These are phyloP conservation scores for Hirudinaria manillensis DNA, from an alignment of 2,888 invertebrate species.

Conservation along the genomic window DNA sequence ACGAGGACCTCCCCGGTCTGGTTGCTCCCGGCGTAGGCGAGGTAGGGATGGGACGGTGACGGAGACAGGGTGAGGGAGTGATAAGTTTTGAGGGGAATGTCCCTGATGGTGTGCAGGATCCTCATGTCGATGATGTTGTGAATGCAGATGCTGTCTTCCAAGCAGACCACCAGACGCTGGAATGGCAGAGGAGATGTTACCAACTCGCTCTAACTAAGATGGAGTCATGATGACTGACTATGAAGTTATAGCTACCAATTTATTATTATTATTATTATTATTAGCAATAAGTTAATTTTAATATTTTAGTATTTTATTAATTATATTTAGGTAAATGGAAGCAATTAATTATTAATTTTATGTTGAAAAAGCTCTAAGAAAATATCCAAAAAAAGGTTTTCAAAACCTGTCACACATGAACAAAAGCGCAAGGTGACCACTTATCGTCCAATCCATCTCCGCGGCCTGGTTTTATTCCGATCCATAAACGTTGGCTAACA, in stretches of 20 bases:
- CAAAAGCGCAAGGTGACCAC: too few species aligned
- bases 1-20: constrained; percentile 25
- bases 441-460: too few species aligned
- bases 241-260: too few species aligned
- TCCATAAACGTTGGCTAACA: too few species aligned
- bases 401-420: too few species aligned
- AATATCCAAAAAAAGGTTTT: too few species aligned
- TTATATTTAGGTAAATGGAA: neutral
- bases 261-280: too few species aligned
- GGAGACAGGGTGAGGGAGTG: constrained; percentile 18
- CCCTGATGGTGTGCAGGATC: constrained; percentile 26
- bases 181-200: neutral
- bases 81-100: constrained; percentile 27
- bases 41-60: neutral
- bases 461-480: too few species aligned
- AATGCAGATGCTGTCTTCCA: constrained; percentile 25
- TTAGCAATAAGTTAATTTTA: too few species aligned
- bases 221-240: too few species aligned
- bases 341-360: neutral
- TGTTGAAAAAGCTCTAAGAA: too few species aligned
- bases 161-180: constrained; percentile 25
- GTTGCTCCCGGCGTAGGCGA: constrained; percentile 27
- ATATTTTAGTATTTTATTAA: too few species aligned
- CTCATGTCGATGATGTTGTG: constrained; percentile 24
- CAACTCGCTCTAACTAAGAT: neutral